A percentile compares a stretch with the other conserved stretches of the same genome.
phyloP scores from a whole-genome alignment of 2,888 invertebrate genomes.

The Pyralis farinalis region DNA sequence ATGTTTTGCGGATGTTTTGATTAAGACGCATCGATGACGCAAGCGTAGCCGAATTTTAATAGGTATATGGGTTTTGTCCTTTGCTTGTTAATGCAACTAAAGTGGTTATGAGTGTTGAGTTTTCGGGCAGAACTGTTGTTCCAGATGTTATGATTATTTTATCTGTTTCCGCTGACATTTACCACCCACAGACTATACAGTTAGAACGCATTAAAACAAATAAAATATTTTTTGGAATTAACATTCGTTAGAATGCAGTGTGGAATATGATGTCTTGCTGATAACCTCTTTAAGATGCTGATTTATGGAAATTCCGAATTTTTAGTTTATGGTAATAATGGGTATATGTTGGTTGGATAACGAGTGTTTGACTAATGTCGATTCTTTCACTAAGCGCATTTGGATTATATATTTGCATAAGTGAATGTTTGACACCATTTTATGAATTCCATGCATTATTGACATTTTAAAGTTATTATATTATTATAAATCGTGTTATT shows the following conservation, averaged over 20 bases:
- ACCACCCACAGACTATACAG: conserved; percentile 8
- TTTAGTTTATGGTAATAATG: conserved; percentile 4
- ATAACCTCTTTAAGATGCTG: too few species aligned
- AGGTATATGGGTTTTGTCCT: too few species aligned
- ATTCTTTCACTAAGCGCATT: background rate
- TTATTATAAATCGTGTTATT: too few species aligned
- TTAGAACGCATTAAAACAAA: conserved; percentile 9
- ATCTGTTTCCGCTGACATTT: conserved; percentile 4
- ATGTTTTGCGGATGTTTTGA: too few species aligned
- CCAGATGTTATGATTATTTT: conserved; percentile 3
- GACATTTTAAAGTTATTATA: background rate
- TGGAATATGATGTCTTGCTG: too few species aligned
- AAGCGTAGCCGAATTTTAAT: too few species aligned
- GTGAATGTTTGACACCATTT: conserved; percentile 6
- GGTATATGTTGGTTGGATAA: too few species aligned
- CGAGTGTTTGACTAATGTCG: background rate
- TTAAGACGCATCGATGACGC: too few species aligned
- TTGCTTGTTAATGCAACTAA: too few species aligned
- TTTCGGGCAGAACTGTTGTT: conserved; percentile 1
- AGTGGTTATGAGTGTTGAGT: background rate
- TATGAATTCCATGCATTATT: background rate
- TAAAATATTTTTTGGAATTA: too few species aligned
- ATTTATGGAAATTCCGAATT: too few species aligned
- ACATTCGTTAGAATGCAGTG: too few species aligned
- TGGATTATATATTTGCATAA: background rate